Conservation (phyloP, 2,113 vertebrate species). For the Microtus montanus region DNA sequence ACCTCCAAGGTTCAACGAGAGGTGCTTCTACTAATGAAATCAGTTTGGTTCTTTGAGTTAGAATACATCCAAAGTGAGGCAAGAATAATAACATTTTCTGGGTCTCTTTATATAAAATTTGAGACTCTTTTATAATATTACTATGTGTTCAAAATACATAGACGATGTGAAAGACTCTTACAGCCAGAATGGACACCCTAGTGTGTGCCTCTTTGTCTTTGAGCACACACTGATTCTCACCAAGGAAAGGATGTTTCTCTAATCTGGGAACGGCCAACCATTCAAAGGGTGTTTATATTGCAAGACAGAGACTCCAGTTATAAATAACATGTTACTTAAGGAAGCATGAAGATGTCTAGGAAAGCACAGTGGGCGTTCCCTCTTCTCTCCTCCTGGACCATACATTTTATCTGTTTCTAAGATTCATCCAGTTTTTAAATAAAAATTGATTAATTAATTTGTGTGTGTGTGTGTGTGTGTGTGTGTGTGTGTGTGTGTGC, state of each 20-base stretch:
- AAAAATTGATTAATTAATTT: neutral
- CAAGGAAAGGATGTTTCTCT: neutral
- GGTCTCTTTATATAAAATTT: neutral
- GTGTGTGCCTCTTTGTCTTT: neutral
- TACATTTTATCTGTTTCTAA: constrained; percentile 9
- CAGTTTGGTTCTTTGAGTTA: neutral
- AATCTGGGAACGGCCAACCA: neutral
- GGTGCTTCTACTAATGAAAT: neutral
- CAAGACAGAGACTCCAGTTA: neutral
- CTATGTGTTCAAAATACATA: constrained; percentile 20
- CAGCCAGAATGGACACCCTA: neutral
- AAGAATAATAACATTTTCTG: neutral
- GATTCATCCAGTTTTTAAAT: neutral
- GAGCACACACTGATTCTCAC: neutral
- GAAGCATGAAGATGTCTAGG: neutral
- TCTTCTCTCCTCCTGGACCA: neutral
- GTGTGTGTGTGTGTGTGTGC: neutral
- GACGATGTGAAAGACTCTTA: neutral
- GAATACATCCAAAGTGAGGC: neutral
- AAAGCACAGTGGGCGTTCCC: neutral
- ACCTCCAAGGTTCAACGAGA: constrained; percentile 8
- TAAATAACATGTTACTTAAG: neutral
- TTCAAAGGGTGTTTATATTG: neutral
- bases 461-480: neutral
- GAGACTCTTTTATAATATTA: constrained; percentile 7